Percentiles rank a stretch among this genome's conserved stretches.
phyloP scores from a whole-genome alignment of 2,888 invertebrate genomes.

The Pyrocoelia pectoralis region DNA sequence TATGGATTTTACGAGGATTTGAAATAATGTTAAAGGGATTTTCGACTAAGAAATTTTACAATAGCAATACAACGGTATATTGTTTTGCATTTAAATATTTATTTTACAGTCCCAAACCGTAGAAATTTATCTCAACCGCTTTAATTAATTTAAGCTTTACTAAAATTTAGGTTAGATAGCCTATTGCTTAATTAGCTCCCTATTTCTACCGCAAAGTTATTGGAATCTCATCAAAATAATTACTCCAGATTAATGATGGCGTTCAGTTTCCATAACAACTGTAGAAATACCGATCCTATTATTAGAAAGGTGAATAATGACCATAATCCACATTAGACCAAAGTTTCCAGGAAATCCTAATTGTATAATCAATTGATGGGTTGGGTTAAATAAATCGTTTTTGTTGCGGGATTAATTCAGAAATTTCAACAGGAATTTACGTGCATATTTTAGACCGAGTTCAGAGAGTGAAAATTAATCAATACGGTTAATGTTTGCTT shows the following conservation, averaged over 20 bases:
- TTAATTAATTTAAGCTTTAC: neutral
- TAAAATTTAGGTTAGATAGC: neutral
- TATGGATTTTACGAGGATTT: constrained; percentile 5
- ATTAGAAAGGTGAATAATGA: constrained; percentile 53
- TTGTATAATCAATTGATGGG: constrained; percentile 12
- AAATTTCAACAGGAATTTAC: neutral
- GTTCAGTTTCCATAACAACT: constrained; percentile 15
- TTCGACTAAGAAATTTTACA: neutral
- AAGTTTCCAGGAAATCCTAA: constrained; percentile 41
- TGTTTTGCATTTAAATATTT: neutral
- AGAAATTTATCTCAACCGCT: neutral
- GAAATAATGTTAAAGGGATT: constrained; percentile 2
- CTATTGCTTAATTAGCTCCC: constrained; percentile 2
- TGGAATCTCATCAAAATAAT: constrained; percentile 19
- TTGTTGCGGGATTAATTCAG: neutral
- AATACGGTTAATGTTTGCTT: no score
- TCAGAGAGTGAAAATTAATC: no score
- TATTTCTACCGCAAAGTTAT: constrained; percentile 5
- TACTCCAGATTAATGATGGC: constrained; percentile 24
- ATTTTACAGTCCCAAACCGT: neutral
- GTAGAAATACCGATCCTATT: constrained; percentile 35
- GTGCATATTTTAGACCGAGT: no score
- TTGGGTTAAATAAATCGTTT: neutral
- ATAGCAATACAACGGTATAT: neutral
- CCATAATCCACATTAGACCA: constrained; percentile 52